These are phyloP conservation scores for Coendou prehensilis DNA, from an alignment of 2,797 vertebrate species.

Conservation along the genomic window DNA sequence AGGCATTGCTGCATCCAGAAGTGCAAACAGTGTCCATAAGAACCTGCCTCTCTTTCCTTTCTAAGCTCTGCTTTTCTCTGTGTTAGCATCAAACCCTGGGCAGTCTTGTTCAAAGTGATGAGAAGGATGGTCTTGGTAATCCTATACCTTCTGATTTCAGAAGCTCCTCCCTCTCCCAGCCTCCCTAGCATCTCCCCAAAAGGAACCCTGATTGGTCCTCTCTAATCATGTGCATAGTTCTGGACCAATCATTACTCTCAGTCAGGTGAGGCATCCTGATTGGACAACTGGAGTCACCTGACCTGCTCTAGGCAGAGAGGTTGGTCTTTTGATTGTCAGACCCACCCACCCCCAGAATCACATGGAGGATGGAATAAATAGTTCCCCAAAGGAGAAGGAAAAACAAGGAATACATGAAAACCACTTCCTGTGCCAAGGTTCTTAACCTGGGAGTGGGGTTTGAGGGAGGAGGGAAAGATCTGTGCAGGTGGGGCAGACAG, in stretches of 20 bases:
- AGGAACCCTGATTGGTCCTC: background rate
- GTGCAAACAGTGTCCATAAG: background rate
- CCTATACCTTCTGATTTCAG: background rate
- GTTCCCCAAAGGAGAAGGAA: background rate
- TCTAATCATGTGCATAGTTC: background rate
- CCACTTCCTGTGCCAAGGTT: background rate
- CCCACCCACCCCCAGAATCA: no score
- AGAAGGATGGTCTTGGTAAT: accelerated
- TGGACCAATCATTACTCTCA: background rate
- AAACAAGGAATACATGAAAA: background rate
- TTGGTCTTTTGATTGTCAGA: no score
- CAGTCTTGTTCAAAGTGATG: background rate
- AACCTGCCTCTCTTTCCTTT: background rate
- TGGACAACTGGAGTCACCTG: background rate
- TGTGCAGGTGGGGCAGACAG: no score
- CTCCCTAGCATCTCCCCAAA: no score
- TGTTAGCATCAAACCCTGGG: background rate
- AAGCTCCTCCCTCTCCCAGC: background rate
- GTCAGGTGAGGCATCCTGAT: background rate
- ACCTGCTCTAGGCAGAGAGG: background rate
- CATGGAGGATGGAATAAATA: accelerated
- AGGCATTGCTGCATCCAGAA: background rate
- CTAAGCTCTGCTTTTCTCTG: background rate
- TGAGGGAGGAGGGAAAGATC: no score
- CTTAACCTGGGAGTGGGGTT: background rate